Base-by-base conservation (phyloP, 2,113 vertebrate species). In the Spilogale gracilis region DNA sequence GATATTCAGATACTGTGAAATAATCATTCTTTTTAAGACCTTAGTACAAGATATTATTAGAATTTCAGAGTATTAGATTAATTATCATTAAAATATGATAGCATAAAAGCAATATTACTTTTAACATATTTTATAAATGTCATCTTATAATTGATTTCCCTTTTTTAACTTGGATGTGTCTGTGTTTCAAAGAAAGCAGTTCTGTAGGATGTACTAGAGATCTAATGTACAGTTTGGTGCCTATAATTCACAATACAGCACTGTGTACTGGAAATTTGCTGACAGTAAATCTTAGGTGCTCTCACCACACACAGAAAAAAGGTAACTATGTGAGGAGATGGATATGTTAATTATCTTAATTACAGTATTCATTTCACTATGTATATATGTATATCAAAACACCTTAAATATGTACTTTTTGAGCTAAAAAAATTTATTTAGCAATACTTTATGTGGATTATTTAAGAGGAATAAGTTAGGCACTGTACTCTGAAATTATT, bases 1-100 rank as follows among this genome's bases (percentile, higher is more conserved):
- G 43, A 82, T 73, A 91, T 52, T 97, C 18, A 65, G 12, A 84
- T 73, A 91, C 54, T 94, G 4, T 97, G 16, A 92, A 92, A 93
- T 58, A 95, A 89, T 67, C 86, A 83, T 69, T 13, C 32, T 84
- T 85, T 78, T 76, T 27, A 82, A 93, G 38, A 96, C 86, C 32
- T 93, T 38, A 89, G 2, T 60, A 91, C 58, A 43, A 80, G 3
- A 20, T 56, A 85, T 43, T 21, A 91, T 54, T 76, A 85, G 45
- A 81, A 45, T 32, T 69, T 61, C 38, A 79, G 32, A 52, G 11
- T 9, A 86, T 18, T 86, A 9, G 14, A 38, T 30, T 85, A 61
- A 60, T 30, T 80, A 78, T 54, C 30, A 87, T 73, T 81, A 95
- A 85, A 95, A 84, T 32, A 82, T 7, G 17, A 74, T 52, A 74